Base-by-base conservation (phyloP, 2,797 vertebrate species). In the Salarias fasciatus region DNA sequence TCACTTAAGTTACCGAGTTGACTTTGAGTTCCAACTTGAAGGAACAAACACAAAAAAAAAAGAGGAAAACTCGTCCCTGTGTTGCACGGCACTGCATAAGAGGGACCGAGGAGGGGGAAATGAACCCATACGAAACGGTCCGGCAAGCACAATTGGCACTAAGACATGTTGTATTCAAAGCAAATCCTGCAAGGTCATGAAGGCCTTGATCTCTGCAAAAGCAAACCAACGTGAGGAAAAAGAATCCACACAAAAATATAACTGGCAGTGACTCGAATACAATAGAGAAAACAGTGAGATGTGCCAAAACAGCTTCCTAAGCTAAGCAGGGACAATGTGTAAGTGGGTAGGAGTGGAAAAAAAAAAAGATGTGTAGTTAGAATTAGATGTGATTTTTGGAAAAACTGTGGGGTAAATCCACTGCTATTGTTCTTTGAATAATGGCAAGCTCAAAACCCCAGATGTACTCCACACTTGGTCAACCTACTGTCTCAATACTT, bases 121-220 rank as follows among this genome's bases (percentile, higher is more conserved):
- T 61, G 3, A 63, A 79, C 41, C 71, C 33, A 35, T 35, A 35
- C 35, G 33, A 35, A 65, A 57, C 10, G 1, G 31, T 53, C 76
- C 40, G 49, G 57, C 14, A 41, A 64, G 50, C 61, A 51, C 36
- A 75, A 48, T 59, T 82, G 72, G 61, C 68, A 74, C 40, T 5
- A 52, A 49, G 53, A 50, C 53, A 41, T 28, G 44, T 18, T 38
- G 51, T 79, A 72, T 78, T 52, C 61, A 61, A 53, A 43, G 43
- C 63, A 69, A 56, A 51, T 47, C 59, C 60, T 51, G 13, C 70
- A 58, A 64, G 65, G 74, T 77, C 56, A 68, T 56, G 38, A 9
- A 60, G 69, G 52, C 53, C 44, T 68, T 55, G 51, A 61, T 72
- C 50, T 77, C 77, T 72, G 70, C 70, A 75, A 29, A 43, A 52